These are phyloP conservation scores for Macaca nemestrina DNA, from an alignment of 2,113 vertebrate genomes.

Conservation along the genomic window DNA sequence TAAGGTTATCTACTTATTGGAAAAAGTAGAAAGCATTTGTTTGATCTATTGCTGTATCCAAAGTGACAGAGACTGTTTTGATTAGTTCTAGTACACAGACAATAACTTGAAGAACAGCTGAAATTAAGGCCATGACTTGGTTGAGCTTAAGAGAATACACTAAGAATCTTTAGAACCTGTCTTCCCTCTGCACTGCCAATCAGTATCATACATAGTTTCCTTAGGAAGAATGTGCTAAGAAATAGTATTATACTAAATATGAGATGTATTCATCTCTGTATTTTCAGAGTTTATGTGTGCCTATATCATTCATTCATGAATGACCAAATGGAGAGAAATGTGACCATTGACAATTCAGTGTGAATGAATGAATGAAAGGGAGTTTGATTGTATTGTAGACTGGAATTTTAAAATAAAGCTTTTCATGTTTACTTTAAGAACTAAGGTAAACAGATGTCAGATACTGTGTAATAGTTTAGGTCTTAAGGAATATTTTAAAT, in stretches of 20 bases:
- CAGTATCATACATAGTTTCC: background rate
- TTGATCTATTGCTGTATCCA: background rate
- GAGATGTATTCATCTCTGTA: background rate
- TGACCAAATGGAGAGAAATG: background rate
- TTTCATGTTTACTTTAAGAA: background rate
- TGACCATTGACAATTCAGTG: background rate
- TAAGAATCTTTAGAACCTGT: background rate
- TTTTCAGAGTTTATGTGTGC: background rate
- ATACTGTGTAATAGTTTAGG: background rate
- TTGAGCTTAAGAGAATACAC: background rate
- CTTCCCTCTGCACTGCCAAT: background rate
- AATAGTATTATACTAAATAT: background rate
- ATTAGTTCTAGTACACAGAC: background rate
- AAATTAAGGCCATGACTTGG: slow-evolving; percentile 9
- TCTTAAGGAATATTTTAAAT: background rate
- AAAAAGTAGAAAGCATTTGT: background rate
- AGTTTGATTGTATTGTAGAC: background rate
- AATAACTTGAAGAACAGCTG: background rate
- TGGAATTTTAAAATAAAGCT: background rate
- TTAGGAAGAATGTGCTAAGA: background rate
- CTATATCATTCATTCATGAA: background rate
- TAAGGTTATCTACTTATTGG: background rate
- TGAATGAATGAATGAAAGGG: background rate
- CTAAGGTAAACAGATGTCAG: background rate
- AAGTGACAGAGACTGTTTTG: background rate